A percentile compares a stretch with the other conserved stretches of the same genome.
phyloP scores from a whole-genome alignment of 2,797 vertebrate genomes.

The Lindbergichthys nudifrons region DNA sequence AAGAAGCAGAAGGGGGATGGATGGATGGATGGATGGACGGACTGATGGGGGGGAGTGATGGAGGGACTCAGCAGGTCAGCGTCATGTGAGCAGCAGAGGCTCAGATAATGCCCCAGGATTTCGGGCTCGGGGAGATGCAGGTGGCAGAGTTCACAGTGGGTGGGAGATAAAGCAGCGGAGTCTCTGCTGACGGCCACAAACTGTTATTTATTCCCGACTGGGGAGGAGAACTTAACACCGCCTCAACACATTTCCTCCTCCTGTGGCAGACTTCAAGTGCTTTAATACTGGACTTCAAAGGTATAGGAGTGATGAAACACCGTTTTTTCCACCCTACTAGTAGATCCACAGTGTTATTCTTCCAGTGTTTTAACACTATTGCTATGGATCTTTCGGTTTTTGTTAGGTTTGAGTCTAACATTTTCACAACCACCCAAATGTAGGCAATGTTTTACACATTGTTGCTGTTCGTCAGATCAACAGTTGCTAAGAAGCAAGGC shows the following conservation, averaged over 20 bases:
- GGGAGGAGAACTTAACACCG: slow-evolving; percentile 42
- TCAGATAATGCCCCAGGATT: slow-evolving; percentile 65
- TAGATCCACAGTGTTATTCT: slow-evolving; percentile 33
- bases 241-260: slow-evolving; percentile 54
- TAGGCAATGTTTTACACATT: neutral
- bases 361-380: slow-evolving; percentile 2
- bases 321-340: slow-evolving; percentile 8
- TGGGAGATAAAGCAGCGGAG: slow-evolving; percentile 62
- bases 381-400: neutral
- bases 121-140: slow-evolving; percentile 27
- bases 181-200: slow-evolving; percentile 66
- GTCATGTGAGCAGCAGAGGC: slow-evolving; percentile 54
- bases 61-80: slow-evolving; percentile 49
- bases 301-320: slow-evolving; percentile 45
- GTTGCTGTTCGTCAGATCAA: neutral
- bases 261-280: slow-evolving; percentile 37
- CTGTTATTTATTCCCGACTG: slow-evolving; percentile 43
- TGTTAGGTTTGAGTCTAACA: neutral
- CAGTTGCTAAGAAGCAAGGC: neutral
- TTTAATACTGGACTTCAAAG: slow-evolving; percentile 49
- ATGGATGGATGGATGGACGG: slow-evolving; percentile 14
- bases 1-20: slow-evolving; percentile 6
- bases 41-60: neutral
- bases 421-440: neutral
- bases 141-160: slow-evolving; percentile 49